Evolutionary conservation across 2,113 vertebrate genomes (phyloP).

Genomic region (Scopus umbretta): DNA sequence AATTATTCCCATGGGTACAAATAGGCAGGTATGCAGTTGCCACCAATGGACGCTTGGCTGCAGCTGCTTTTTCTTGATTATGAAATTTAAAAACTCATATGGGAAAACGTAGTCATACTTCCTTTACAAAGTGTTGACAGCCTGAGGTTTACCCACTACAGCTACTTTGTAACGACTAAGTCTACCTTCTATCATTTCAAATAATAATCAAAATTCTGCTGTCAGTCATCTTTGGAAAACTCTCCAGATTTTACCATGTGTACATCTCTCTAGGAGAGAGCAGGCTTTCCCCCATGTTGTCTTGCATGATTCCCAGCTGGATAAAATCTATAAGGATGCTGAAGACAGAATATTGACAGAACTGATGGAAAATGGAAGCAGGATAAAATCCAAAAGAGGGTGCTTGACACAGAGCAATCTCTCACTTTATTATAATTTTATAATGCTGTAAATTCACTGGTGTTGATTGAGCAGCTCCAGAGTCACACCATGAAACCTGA

Average conservation of each 20-base stretch:
- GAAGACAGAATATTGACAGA: neutral
- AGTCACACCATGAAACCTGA: neutral
- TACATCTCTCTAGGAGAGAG: neutral
- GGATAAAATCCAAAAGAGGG: neutral
- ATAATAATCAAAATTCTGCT: neutral
- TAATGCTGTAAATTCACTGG: neutral
- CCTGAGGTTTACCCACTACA: neutral
- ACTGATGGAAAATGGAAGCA: neutral
- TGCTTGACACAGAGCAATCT: neutral
- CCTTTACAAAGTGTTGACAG: neutral
- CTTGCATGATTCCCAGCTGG: neutral
- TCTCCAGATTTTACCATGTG: neutral
- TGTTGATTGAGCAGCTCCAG: neutral
- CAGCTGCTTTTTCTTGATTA: slow-evolving; percentile 12
- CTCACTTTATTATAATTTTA: neutral
- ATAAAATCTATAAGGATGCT: neutral
- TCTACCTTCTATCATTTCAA: neutral
- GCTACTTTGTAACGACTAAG: neutral
- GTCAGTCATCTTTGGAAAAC: neutral
- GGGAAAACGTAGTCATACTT: slow-evolving; percentile 28
- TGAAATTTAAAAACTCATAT: slow-evolving; percentile 39
- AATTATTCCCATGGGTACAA: slow-evolving; percentile 53
- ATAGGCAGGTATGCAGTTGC: slow-evolving; percentile 20
- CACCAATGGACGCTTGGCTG: neutral
- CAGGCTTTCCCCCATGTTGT: neutral